These are phyloP conservation scores for Silvanus unidentatus DNA, from an alignment of 2,888 invertebrate species.

Conservation along the genomic window DNA sequence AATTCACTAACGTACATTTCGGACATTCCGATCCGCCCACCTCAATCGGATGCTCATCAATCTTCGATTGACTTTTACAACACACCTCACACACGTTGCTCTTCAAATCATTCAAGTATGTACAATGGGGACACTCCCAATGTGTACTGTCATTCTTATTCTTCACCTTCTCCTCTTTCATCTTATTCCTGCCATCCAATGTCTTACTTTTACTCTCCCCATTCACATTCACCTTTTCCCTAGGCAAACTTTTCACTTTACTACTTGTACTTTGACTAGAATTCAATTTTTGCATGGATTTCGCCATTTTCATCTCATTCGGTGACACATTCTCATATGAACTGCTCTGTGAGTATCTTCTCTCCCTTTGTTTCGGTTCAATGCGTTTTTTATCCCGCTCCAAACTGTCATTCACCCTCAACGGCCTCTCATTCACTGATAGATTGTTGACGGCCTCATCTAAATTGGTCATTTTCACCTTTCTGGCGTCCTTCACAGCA, in stretches of 20 bases:
- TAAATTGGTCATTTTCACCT: slow-evolving; percentile 51
- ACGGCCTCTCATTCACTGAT: slow-evolving; percentile 48
- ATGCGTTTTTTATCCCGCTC: slow-evolving; percentile 41
- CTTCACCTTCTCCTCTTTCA: slow-evolving; percentile 11
- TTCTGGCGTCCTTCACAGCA: slow-evolving; percentile 44
- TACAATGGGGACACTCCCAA: slow-evolving; percentile 70
- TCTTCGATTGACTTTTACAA: slow-evolving; percentile 49
- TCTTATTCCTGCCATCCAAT: slow-evolving; percentile 22
- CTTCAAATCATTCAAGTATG: slow-evolving; percentile 56
- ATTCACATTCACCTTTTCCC: slow-evolving; percentile 46
- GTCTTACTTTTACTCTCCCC: slow-evolving; percentile 31
- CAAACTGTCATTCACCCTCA: slow-evolving; percentile 51
- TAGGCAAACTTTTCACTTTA: slow-evolving; percentile 36
- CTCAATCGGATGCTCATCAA: slow-evolving; percentile 53
- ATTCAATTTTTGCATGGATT: slow-evolving; percentile 7
- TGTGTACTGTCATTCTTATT: slow-evolving; percentile 29
- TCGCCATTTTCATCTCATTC: slow-evolving; percentile 11
- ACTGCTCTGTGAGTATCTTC: slow-evolving; percentile 30
- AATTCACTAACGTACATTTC: slow-evolving; percentile 69
- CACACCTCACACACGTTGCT: slow-evolving; percentile 70
- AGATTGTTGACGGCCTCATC: slow-evolving; percentile 55
- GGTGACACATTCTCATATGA: slow-evolving; percentile 43
- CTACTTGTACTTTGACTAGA: slow-evolving; percentile 11
- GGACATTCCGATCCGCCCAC: slow-evolving; percentile 72
- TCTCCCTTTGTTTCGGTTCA: slow-evolving; percentile 23